Evolutionary conservation across 2,113 vertebrate genomes (phyloP).

Genomic region (Phrynocephalus versicolor): DNA sequence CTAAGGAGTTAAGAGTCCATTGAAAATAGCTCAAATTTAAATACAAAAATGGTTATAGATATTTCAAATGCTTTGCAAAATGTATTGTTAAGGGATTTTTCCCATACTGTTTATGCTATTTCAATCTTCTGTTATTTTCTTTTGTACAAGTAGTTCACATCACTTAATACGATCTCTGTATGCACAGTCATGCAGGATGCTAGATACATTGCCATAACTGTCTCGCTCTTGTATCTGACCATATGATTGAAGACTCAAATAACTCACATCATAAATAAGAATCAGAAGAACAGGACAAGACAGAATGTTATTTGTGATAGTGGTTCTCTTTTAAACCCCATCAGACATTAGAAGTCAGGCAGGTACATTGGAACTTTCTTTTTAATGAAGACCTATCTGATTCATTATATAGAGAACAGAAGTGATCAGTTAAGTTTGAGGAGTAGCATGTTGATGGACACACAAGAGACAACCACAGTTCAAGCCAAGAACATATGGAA

Average conservation of each 20-base stretch:
- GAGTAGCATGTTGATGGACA: too few relatives aligned
- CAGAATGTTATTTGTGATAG: not conserved
- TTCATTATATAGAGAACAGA: too few relatives aligned
- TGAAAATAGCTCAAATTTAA: constrained; percentile 3
- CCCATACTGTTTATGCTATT: not conserved
- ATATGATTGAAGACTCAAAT: constrained; percentile 10
- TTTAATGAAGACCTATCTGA: too few relatives aligned
- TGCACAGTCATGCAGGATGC: constrained; percentile 6
- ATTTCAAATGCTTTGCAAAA: not conserved
- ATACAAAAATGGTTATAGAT: not conserved
- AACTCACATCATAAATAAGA: constrained; percentile 46
- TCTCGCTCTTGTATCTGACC: constrained; percentile 26
- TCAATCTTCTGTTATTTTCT: constrained; percentile 14
- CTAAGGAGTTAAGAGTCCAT: not conserved
- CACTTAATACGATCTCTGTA: constrained; percentile 16
- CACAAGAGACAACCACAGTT: too few relatives aligned
- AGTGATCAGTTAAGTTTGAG: too few relatives aligned
- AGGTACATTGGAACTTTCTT: too few relatives aligned
- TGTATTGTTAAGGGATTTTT: not conserved
- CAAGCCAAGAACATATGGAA: too few relatives aligned
- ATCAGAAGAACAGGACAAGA: constrained; percentile 41
- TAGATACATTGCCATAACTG: constrained; percentile 26
- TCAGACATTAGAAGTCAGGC: too few relatives aligned
- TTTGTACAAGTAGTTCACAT: constrained; percentile 41
- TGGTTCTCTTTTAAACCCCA: not conserved